These are phyloP conservation scores for Epiblema foenella DNA, from an alignment of 2,888 invertebrate species.

Conservation along the genomic window DNA sequence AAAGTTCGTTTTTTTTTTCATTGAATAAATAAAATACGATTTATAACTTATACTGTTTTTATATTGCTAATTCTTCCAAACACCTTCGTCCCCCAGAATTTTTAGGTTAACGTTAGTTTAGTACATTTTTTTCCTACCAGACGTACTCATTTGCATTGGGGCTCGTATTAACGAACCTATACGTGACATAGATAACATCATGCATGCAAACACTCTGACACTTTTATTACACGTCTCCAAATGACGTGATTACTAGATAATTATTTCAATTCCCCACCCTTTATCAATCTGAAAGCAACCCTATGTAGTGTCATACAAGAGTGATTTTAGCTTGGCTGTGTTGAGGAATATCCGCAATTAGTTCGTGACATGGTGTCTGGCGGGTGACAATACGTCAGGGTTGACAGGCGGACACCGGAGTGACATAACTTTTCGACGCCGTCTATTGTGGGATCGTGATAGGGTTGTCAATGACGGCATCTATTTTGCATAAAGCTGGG, in stretches of 20 bases:
- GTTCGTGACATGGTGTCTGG: constrained; percentile 60
- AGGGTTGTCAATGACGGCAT: constrained; percentile 46
- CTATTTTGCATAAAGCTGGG: constrained; percentile 37
- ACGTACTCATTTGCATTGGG: too few relatives aligned
- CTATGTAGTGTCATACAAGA: not conserved
- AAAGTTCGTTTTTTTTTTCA: too few relatives aligned
- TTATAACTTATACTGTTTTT: too few relatives aligned
- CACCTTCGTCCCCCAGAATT: too few relatives aligned
- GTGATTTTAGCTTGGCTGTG: not conserved
- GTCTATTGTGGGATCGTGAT: constrained; percentile 62
- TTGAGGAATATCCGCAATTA: constrained; percentile 48
- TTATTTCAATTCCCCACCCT: constrained; percentile 6
- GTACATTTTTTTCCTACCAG: too few relatives aligned
- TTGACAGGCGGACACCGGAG: constrained; percentile 51
- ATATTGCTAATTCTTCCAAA: too few relatives aligned
- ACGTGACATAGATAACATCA: constrained; percentile 26
- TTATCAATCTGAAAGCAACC: not conserved
- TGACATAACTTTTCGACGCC: constrained; percentile 72
- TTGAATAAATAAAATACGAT: too few relatives aligned
- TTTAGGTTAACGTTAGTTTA: too few relatives aligned
- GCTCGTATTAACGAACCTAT: constrained; percentile 10
- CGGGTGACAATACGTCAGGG: constrained; percentile 63
- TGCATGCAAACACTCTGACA: constrained; percentile 37
- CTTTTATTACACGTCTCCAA: constrained; percentile 40
- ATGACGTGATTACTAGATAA: constrained; percentile 41